Percentiles rank a stretch among this genome's conserved stretches.
phyloP scores from a whole-genome alignment of 2,797 vertebrate genomes.

The Sciurus carolinensis region DNA sequence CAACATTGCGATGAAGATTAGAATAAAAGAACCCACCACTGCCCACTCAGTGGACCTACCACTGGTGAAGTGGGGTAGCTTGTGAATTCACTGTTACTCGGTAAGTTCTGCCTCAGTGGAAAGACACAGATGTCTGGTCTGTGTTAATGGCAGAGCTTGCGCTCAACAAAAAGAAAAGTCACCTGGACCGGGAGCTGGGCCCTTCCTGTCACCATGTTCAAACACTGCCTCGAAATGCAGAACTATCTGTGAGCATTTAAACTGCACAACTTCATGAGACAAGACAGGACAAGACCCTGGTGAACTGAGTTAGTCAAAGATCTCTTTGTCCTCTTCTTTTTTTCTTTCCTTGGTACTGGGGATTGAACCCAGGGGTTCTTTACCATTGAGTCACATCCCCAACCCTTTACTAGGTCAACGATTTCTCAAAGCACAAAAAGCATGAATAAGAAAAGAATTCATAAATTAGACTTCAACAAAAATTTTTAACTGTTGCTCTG shows the following conservation, averaged over 20 bases:
- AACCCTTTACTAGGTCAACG: background rate
- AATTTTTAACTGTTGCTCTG: background rate
- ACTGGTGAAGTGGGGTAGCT: too few species aligned
- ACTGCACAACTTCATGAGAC: background rate
- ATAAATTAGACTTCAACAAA: background rate
- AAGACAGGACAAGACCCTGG: background rate
- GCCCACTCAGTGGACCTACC: too few species aligned
- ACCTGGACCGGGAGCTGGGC: accelerated
- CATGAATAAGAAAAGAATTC: background rate
- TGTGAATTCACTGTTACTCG: too few species aligned
- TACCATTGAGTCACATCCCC: background rate
- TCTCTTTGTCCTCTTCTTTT: background rate
- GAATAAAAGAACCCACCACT: too few species aligned
- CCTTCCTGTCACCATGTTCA: background rate
- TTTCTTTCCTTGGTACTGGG: too few species aligned
- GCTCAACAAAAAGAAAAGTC: background rate
- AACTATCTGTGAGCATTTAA: accelerated
- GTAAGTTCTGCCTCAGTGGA: too few species aligned
- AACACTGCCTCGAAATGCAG: accelerated
- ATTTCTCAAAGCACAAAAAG: background rate
- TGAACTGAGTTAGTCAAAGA: background rate
- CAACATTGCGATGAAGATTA: too few species aligned
- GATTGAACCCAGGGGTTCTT: too few species aligned
- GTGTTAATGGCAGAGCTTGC: too few species aligned
- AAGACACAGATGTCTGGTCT: too few species aligned